Base-by-base conservation (phyloP, 2,797 vertebrate genomes). In the Eupleurogrammus muticus region DNA sequence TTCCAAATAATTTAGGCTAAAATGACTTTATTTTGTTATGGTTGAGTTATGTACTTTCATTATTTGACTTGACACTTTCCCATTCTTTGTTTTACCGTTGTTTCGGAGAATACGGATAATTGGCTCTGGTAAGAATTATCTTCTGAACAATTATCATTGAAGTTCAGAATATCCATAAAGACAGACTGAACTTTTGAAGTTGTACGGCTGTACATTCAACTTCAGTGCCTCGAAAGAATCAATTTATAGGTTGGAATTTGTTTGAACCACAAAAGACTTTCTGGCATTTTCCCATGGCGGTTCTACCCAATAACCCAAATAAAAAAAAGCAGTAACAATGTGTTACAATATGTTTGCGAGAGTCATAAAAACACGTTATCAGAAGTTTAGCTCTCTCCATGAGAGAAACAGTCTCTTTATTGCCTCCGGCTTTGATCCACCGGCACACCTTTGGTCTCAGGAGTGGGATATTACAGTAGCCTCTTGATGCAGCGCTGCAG, bases 351-450 rank as follows among this genome's bases (percentile, higher is more conserved):
- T 64, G 38, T 58, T 20, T 50, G 23, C 56, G 32, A 40, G 23
- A 58, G 70, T 62, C 2, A 19, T 19, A 20, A 67, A 67, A 71
- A 40, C 5, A 0, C 14, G 16, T 82, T 48, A 64, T 70, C 80
- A 64, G 47, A 47, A 13, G 19, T 4, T 73, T 5, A 17, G 7
- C 36, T 20, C 46, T 34, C 53, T 65, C 48, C 35, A 16, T 69
- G 55, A 73, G n/a, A 49, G 50, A 36, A 66, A 23, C 38, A 40
- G 23, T 48, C 28, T 70, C 72, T 69, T 75, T 54, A 74, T 70
- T 58, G 38, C 46, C 72, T 20, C 46, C 2, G 1, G 11, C 35
- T 70, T 54, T 72, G 12, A 69, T 72, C 54, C 58, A n/a, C 48
- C 32, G 34, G 59, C 46, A 44, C 50, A 69, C 51, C 51, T 73